phyloP scores from a whole-genome alignment of 2,113 vertebrate genomes.

The Tachycineta bicolor region DNA sequence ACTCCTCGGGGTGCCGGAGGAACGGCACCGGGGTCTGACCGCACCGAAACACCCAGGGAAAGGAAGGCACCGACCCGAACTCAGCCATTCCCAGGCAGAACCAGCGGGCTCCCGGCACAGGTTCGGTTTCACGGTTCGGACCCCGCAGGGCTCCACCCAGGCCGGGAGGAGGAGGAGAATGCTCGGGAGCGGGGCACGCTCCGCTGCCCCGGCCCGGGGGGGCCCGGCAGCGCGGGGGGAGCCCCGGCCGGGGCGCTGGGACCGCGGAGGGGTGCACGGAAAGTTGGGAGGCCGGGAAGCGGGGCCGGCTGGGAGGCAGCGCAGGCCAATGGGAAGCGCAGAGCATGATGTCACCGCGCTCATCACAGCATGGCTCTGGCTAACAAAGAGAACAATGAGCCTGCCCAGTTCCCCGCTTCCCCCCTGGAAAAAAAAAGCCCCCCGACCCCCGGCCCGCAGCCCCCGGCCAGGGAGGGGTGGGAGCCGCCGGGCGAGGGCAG shows the following conservation, averaged over 20 bases:
- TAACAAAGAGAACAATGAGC: slow-evolving; percentile 98
- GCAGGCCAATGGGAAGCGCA: slow-evolving; percentile 82
- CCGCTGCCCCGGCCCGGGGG: not conserved
- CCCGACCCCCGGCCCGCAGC: not conserved
- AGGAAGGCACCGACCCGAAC: not conserved
- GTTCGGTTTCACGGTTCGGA: no score
- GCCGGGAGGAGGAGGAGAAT: not conserved
- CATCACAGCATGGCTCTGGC: slow-evolving; percentile 90
- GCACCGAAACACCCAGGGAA: not conserved
- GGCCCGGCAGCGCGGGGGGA: not conserved
- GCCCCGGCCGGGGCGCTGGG: not conserved
- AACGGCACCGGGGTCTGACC: fast-evolving
- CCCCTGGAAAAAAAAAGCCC: not conserved
- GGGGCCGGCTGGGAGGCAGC: slow-evolving; percentile 50
- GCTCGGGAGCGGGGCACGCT: not conserved
- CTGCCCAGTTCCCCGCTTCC: slow-evolving; percentile 45
- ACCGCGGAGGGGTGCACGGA: not conserved
- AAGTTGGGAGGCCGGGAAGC: slow-evolving; percentile 61
- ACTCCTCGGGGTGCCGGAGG: fast-evolving
- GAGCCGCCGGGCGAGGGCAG: not conserved
- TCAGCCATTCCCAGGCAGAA: not conserved
- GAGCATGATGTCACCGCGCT: slow-evolving; percentile 91
- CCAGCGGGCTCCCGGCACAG: fast-evolving
- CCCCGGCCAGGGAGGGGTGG: not conserved
- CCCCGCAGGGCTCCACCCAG: not conserved